Base-by-base conservation (phyloP, 2,113 vertebrate genomes). In the Steatornis caripensis region DNA sequence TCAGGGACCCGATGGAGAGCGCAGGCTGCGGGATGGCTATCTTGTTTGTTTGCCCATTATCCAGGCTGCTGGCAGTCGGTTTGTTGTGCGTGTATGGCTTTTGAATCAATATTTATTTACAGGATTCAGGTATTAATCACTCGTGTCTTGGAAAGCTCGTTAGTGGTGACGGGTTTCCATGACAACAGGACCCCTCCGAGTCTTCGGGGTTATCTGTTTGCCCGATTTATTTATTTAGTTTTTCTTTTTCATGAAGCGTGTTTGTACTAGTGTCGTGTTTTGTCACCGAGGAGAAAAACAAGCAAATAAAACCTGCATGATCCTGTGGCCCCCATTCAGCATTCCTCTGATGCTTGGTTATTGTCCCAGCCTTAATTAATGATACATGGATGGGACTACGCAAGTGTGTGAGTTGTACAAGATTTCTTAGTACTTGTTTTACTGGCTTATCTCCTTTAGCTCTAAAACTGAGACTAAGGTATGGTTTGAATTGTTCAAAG, bases 81-180 rank as follows among this genome's bases (percentile, higher is more conserved):
- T 43, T 62, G 5, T 27, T 7, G 15, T 15, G 39, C 17, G 54
- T 22, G 18, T 14, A 66, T 32, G 61, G 55, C 30, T 1, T 39
- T 27, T 12, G 86, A 39, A 36, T 95, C 94, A 29, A 15, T 90
- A 32, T 87, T 94, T 90, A 39, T 86, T 69, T 70, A 7, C 86
- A 15, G 65, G 53, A 30, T 57, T 69, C 53, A 1, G 20, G 64
- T 55, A 72, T 91, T 95, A 93, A 97, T 96, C 96, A 61, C 80
- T 82, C 34, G 1, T 29, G 89, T 61, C 93, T 84, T 24, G 15
- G 81, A 84, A 83, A 83, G 93, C 93, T 96, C 95, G 36, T 97
- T 96, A 95, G 92, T 24, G 86, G 90, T 49, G 91, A 80, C 84
- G 81, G 70, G 97, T 98, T 97, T 92, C 97, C 95, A 97, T 97